Conservation (phyloP, 2,888 invertebrate species). For the Peribatodes rhomboidaria region DNA sequence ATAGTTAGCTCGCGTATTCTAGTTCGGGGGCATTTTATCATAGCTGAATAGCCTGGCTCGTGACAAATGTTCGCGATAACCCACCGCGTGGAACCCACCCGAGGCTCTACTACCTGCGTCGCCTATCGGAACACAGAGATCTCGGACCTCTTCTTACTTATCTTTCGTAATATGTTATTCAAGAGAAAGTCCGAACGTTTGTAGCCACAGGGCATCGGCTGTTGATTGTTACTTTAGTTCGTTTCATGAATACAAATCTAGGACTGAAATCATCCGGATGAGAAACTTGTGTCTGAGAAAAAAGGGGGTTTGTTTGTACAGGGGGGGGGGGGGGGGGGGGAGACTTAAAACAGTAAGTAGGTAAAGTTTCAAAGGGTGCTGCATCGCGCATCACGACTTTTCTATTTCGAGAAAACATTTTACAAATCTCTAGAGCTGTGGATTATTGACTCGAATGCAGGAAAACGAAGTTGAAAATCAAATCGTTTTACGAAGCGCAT, state of each 20-base stretch:
- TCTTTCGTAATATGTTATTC: constrained; percentile 70
- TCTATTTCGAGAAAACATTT: constrained; percentile 23
- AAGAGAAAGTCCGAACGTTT: constrained; percentile 62
- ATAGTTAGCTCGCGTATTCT: constrained; percentile 27
- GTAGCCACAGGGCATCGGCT: constrained; percentile 43
- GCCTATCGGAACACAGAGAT: constrained; percentile 62
- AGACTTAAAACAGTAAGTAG: neutral
- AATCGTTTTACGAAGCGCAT: constrained; percentile 36
- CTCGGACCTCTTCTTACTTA: constrained; percentile 70
- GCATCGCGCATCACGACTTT: constrained; percentile 14
- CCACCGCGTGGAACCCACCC: constrained; percentile 54
- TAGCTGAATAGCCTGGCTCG: constrained; percentile 58
- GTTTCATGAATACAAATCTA: constrained; percentile 27
- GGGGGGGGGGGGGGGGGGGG: no score
- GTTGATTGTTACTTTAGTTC: constrained; percentile 41
- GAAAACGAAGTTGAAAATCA: constrained; percentile 36
- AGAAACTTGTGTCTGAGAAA: neutral
- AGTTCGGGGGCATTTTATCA: constrained; percentile 57
- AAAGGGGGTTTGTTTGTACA: neutral
- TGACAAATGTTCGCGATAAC: constrained; percentile 68
- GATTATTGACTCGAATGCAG: constrained; percentile 35
- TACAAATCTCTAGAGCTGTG: constrained; percentile 14
- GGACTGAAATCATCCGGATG: constrained; percentile 1
- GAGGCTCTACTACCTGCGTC: constrained; percentile 61
- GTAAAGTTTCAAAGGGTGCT: constrained; percentile 6